A percentile compares a stretch with the other conserved stretches of the same genome.
phyloP scores from a whole-genome alignment of 2,113 vertebrate genomes.

The Xenopus borealis region DNA sequence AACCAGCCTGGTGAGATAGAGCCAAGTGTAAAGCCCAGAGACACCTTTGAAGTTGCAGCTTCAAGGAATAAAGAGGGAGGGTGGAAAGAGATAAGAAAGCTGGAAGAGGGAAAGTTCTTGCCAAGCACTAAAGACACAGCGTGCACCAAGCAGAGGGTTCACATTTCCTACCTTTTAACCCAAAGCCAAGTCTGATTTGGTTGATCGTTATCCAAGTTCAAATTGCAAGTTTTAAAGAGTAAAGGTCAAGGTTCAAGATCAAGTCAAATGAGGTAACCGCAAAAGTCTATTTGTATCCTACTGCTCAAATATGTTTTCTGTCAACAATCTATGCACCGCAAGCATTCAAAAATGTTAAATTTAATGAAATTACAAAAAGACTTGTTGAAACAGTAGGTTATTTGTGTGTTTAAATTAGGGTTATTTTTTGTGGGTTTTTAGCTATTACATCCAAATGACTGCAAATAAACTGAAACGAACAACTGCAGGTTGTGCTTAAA shows the following conservation, averaged over 20 bases:
- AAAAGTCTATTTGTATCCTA: conserved; percentile 79
- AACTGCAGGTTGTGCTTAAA: too few relatives aligned
- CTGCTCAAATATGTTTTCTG: conserved; percentile 52
- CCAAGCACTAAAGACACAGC: conserved; percentile 65
- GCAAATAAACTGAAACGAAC: too few relatives aligned
- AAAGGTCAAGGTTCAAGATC: conserved; percentile 90
- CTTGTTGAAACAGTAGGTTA: too few relatives aligned
- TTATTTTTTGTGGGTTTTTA: too few relatives aligned
- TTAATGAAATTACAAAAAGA: too few relatives aligned
- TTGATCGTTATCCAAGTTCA: conserved; percentile 73
- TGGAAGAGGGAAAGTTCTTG: conserved; percentile 74
- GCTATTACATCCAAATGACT: too few relatives aligned
- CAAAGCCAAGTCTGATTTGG: conserved; percentile 77
- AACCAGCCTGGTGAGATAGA: conserved; percentile 78
- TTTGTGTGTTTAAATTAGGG: too few relatives aligned
- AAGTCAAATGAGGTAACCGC: conserved; percentile 85
- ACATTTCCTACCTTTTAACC: conserved; percentile 74
- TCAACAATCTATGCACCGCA: conserved; percentile 17
- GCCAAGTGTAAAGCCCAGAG: conserved; percentile 71
- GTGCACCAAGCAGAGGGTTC: conserved; percentile 76
- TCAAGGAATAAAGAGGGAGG: conserved; percentile 79
- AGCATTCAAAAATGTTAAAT: conserved; percentile 3
- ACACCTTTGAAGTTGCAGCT: conserved; percentile 76
- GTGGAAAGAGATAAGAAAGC: conserved; percentile 78
- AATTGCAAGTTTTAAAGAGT: conserved; percentile 84